phyloP scores from a whole-genome alignment of 2,888 invertebrate genomes.

The Phyto melanocephala region DNA sequence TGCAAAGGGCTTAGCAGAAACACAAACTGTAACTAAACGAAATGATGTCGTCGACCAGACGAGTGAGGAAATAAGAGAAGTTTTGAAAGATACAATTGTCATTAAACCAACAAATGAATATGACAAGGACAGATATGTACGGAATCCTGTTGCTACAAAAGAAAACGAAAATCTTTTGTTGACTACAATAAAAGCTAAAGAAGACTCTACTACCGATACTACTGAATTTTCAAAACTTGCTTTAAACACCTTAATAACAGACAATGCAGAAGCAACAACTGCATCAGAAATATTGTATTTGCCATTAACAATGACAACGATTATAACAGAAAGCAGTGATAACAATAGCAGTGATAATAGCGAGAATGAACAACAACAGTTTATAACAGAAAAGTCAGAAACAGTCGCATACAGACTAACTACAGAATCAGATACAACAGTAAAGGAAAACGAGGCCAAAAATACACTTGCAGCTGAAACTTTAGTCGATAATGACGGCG shows the following conservation, averaged over 20 bases:
- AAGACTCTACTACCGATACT: slow-evolving; percentile 13
- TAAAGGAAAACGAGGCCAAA: background rate
- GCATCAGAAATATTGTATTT: slow-evolving; percentile 14
- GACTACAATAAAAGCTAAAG: slow-evolving; percentile 18
- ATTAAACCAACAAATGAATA: slow-evolving; percentile 27
- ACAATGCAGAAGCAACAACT: slow-evolving; percentile 27
- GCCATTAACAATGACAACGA: slow-evolving; percentile 40
- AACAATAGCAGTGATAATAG: background rate
- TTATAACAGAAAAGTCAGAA: background rate
- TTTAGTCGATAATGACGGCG: background rate
- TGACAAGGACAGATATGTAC: slow-evolving; percentile 30
- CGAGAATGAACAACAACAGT: slow-evolving; percentile 12
- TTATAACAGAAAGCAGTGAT: slow-evolving; percentile 23
- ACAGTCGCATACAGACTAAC: background rate
- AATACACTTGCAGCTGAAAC: background rate
- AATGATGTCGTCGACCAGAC: background rate
- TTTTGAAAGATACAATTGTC: slow-evolving; percentile 12
- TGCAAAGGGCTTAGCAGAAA: background rate
- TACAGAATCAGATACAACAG: background rate
- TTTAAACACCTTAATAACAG: background rate
- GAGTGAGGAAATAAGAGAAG: slow-evolving; percentile 19
- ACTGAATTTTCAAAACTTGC: background rate
- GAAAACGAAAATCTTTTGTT: slow-evolving; percentile 47
- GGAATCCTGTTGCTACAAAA: slow-evolving; percentile 21
- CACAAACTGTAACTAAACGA: slow-evolving; percentile 11